phyloP scores from a whole-genome alignment of 1,140 invertebrate genomes.

The Drosophila micromelanica region DNA sequence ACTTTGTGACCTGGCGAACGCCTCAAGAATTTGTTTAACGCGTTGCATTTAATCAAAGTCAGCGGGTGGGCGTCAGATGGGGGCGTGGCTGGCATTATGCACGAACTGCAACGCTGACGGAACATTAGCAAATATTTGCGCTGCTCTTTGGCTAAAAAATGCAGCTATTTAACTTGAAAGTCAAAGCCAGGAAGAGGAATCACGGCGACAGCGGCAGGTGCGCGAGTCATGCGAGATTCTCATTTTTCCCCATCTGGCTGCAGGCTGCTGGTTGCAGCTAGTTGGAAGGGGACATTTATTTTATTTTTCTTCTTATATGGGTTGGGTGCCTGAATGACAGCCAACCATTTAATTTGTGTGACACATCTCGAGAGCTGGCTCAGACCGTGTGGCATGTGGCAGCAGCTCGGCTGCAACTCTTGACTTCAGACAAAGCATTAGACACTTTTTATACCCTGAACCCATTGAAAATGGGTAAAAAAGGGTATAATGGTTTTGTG shows the following conservation, averaged over 20 bases:
- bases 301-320: constrained; percentile 14
- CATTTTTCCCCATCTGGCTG: constrained; percentile 36
- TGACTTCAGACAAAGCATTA: constrained; percentile 23
- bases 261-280: constrained; percentile 5
- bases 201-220: constrained; percentile 44
- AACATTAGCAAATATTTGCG: constrained; percentile 67
- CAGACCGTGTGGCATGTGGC: constrained; percentile 9
- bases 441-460: constrained; percentile 24
- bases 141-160: constrained; percentile 61
- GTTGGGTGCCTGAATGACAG: constrained; percentile 21
- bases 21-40: constrained; percentile 65
- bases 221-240: constrained; percentile 56
- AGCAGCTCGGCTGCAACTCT: constrained; percentile 33
- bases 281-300: too few relatives aligned
- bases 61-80: constrained; percentile 3
- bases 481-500: too few relatives aligned
- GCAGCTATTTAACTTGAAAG: constrained; percentile 54
- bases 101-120: constrained; percentile 25
- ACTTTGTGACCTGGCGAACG: constrained; percentile 26
- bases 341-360: constrained; percentile 55
- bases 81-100: constrained; percentile 38
- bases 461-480: too few relatives aligned
- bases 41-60: constrained; percentile 65
- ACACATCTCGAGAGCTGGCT: constrained; percentile 32
- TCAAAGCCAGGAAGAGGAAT: constrained; percentile 14